Conservation (phyloP, 2,888 invertebrate species). For the Cantharis lateralis region DNA sequence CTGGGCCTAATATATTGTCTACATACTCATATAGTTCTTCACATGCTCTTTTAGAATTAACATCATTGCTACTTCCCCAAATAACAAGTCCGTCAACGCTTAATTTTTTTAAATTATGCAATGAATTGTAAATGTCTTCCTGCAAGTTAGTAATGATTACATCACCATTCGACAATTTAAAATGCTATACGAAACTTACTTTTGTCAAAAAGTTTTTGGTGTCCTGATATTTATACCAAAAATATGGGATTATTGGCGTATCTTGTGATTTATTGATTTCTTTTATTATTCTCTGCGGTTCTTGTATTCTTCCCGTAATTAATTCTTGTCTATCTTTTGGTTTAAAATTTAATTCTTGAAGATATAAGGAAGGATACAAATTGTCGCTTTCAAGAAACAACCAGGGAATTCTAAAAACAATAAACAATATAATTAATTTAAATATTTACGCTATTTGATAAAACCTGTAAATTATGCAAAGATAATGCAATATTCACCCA, state of each 20-base stretch:
- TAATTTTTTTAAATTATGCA: constrained; percentile 62
- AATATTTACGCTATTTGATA: neutral
- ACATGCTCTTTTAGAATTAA: constrained; percentile 69
- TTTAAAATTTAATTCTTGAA: constrained; percentile 57
- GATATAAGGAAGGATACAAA: constrained; percentile 76
- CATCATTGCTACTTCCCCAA: constrained; percentile 78
- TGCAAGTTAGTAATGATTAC: constrained; percentile 50
- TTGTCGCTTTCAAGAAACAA: constrained; percentile 68
- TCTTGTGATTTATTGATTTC: constrained; percentile 45
- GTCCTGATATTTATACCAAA: constrained; percentile 74
- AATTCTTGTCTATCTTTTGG: constrained; percentile 59
- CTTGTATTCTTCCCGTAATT: constrained; percentile 67
- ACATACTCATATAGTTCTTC: constrained; percentile 63
- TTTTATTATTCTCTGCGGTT: constrained; percentile 61
- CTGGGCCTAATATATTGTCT: constrained; percentile 67
- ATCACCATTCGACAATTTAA: neutral
- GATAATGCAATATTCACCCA: constrained; percentile 52
- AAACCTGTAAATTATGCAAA: neutral
- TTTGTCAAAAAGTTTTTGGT: constrained; percentile 60
- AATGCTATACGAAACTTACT: constrained; percentile 51
- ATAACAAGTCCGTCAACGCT: constrained; percentile 70
- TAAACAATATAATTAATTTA: neutral
- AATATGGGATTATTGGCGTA: constrained; percentile 66
- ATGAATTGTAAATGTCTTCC: constrained; percentile 62
- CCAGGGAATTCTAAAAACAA: constrained; percentile 69